A percentile compares a stretch with the other conserved stretches of the same genome.
Evolutionary conservation across 2,113 vertebrate species (phyloP).

Genomic region (Burhinus oedicnemus): DNA sequence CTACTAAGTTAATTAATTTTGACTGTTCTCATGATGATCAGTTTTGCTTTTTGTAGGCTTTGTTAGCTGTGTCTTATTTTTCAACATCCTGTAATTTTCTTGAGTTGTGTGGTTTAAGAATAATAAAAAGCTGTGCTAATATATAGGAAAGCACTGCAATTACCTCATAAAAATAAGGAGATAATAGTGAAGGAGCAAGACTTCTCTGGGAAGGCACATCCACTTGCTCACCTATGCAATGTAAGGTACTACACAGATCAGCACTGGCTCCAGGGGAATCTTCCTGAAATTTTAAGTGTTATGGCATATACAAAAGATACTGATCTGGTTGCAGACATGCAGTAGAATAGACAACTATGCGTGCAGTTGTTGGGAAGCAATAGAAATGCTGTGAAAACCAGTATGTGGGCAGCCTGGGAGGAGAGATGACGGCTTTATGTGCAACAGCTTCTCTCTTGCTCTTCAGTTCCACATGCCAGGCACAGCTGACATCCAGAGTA

Average conservation of each 20-base stretch:
- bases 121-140: background rate
- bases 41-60: background rate
- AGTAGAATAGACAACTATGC: background rate
- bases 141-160: background rate
- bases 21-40: background rate
- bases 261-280: background rate
- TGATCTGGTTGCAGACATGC: background rate
- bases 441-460: background rate
- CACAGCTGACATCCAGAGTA: background rate
- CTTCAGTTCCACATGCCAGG: rapidly evolving
- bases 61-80: background rate
- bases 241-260: background rate
- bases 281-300: background rate
- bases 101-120: background rate
- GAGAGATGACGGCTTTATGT: background rate
- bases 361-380: background rate
- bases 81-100: background rate
- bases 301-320: background rate
- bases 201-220: background rate
- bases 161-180: background rate
- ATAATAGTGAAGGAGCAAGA: background rate
- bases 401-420: background rate
- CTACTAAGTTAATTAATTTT: slow-evolving; percentile 4
- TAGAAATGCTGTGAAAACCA: background rate
- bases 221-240: background rate